Evolutionary conservation across 2,113 vertebrate genomes (phyloP), one percentile per base, ranked within the genome.

Genomic region (Nycticorax nycticorax): DNA sequence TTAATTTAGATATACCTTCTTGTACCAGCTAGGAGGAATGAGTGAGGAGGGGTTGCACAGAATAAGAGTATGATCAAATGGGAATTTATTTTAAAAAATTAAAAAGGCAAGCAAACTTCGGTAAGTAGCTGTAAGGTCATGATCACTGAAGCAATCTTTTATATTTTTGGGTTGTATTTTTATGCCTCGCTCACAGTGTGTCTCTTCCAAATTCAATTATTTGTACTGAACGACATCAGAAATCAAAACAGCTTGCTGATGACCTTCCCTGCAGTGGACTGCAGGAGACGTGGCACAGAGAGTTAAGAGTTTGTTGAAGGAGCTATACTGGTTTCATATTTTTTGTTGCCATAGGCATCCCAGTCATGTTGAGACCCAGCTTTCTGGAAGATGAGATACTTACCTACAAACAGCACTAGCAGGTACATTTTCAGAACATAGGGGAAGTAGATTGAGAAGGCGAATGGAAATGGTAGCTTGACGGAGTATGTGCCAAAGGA

Each of bases 401-500:
- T 98, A 99, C 99, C 99, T 55, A 97, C 77, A 52, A 98, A 97
- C 15, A 99, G 98, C 56, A 99, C 92, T 23, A 98, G 77, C 75
- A 99, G 96, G 94, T 98, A 99, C 23, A 91, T 85, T 97, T 98
- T 98, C 81, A 99, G 98, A 69, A 98, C 41, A 14, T 98, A 96
- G 5, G 98, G 98, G 22, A 98, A 98, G 90, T 98, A 97, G 73
- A 98, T 73, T 33, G 96, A 92, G 27, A 98, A 48, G 12, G 97
- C 92, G 13, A 97, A 88, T 19, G 98, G 97, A 47, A 97, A 92
- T 13, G 97, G 96, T 52, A 98, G 69, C 74, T 96, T 87, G 67
- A 97, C 94, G 22, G 98, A 98, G 41, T 97, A 97, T 14, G 98
- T 98, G 59, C 98, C 97, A 63, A 96, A 83, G 22, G 97, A 96